Conservation (phyloP, 2,797 vertebrate genomes). For the Hylomyscus alleni region DNA sequence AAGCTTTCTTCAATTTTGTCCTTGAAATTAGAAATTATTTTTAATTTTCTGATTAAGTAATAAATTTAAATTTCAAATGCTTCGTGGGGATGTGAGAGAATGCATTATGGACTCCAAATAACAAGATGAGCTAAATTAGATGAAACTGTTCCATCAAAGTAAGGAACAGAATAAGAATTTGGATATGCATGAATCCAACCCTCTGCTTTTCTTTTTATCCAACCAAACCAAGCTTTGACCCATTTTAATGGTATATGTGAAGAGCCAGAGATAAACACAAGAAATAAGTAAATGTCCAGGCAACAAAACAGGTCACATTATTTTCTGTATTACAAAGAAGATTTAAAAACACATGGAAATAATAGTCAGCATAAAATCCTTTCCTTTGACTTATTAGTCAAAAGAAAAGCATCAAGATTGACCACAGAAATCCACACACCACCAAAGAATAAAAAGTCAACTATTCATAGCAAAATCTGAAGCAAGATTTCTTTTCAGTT, state of each 20-base stretch:
- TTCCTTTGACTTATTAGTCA: conserved; percentile 2
- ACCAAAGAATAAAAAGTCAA: neutral
- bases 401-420: neutral
- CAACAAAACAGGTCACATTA: neutral
- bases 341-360: neutral
- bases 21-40: conserved; percentile 33
- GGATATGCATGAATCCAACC: neutral
- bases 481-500: neutral
- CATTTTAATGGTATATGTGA: neutral
- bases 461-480: neutral
- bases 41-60: conserved; percentile 17
- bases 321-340: neutral
- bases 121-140: conserved; percentile 24
- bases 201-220: neutral
- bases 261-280: neutral
- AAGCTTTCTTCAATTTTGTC: neutral
- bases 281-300: neutral
- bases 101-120: neutral
- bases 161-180: neutral
- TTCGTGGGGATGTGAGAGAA: neutral
- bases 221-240: neutral
- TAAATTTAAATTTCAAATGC: neutral
- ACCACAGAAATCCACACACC: neutral
- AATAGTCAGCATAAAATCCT: neutral
- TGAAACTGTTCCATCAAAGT: neutral